Percentiles rank a stretch among this genome's conserved stretches.
These are phyloP conservation scores for Conistra vaccinii DNA, from an alignment of 2,888 invertebrate genomes.

Conservation along the genomic window DNA sequence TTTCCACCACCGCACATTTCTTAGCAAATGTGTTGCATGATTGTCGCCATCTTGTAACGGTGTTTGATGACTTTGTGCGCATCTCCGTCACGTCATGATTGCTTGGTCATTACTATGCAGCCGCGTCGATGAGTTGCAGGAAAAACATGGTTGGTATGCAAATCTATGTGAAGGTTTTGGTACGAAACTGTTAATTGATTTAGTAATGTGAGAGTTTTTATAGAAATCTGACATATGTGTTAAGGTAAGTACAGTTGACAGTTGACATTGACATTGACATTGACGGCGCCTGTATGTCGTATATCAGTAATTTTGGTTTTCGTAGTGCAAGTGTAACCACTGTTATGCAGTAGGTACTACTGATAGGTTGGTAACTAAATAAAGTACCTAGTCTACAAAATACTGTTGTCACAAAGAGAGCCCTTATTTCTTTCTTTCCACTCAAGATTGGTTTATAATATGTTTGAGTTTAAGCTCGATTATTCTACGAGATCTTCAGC, in stretches of 20 bases:
- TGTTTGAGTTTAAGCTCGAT: not conserved
- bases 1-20: constrained; percentile 37
- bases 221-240: not conserved
- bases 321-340: not conserved
- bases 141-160: constrained; percentile 39
- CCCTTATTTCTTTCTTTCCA: not conserved
- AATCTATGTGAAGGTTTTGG: constrained; percentile 27
- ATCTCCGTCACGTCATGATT: constrained; percentile 59
- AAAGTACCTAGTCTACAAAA: not conserved
- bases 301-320: not conserved
- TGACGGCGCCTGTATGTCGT: not conserved
- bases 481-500: not conserved
- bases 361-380: not conserved
- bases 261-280: no score
- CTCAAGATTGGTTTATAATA: not conserved
- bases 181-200: constrained; percentile 13
- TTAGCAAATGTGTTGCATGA: constrained; percentile 50
- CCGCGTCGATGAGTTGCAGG: constrained; percentile 44
- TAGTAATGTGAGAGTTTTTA: not conserved
- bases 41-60: constrained; percentile 64
- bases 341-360: not conserved
- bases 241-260: no score
- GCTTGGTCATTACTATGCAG: constrained; percentile 55
- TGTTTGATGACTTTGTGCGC: constrained; percentile 55
- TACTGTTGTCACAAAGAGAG: not conserved